Percentiles rank a stretch among this genome's conserved stretches.
Conservation (phyloP, 2,888 invertebrate genomes). For the Stenotaenia linearis region DNA sequence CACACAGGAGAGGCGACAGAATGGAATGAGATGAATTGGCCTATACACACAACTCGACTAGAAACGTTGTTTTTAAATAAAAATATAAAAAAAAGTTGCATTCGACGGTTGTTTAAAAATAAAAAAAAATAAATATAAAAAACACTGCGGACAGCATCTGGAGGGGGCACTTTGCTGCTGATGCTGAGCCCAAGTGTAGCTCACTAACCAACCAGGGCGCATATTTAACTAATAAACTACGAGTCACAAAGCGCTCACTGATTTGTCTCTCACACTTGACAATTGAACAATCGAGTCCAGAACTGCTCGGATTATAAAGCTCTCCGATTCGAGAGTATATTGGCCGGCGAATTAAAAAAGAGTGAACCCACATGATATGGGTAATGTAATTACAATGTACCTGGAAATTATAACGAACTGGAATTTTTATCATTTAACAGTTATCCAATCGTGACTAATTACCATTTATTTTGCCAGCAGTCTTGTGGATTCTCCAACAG, state of each 20-base stretch:
- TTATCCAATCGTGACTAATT: background rate
- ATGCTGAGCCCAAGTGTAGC: slow-evolving; percentile 12
- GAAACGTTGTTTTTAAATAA: background rate
- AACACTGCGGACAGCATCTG: slow-evolving; percentile 21
- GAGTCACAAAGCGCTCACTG: slow-evolving; percentile 24
- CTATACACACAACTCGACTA: slow-evolving; percentile 9
- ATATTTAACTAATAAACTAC: slow-evolving; percentile 12
- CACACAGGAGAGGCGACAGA: slow-evolving; percentile 21
- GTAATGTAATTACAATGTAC: background rate
- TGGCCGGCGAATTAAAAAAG: background rate
- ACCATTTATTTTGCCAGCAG: slow-evolving; percentile 24
- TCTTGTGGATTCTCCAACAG: slow-evolving; percentile 16
- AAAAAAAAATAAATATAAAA: background rate
- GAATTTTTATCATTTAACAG: too few relatives aligned
- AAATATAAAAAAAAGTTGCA: slow-evolving; percentile 13
- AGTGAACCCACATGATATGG: slow-evolving; percentile 1
- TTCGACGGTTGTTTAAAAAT: background rate
- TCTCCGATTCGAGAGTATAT: background rate
- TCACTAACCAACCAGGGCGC: slow-evolving; percentile 21
- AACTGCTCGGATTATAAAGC: background rate
- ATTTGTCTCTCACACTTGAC: slow-evolving; percentile 13
- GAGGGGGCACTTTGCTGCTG: slow-evolving; percentile 26
- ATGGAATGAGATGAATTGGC: slow-evolving; percentile 22
- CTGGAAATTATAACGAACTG: too few relatives aligned
- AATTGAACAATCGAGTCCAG: background rate